Conservation (phyloP, 2,888 invertebrate genomes). For the Mystacides longicornis region DNA sequence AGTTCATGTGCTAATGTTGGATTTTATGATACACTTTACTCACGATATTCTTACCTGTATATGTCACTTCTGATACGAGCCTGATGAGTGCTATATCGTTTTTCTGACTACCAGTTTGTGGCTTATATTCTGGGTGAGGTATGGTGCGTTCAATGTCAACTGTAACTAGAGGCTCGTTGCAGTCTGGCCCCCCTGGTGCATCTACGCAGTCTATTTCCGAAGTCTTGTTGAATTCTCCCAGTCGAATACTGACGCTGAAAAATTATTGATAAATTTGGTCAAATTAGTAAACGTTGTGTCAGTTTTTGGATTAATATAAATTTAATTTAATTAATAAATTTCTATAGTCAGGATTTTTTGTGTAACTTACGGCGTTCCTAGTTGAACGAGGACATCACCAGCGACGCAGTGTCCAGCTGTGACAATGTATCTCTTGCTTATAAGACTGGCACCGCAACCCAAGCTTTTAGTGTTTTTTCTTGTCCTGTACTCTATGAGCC, state of each 20-base stretch:
- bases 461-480: slow-evolving; percentile 30
- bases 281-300: too few relatives aligned
- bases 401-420: slow-evolving; percentile 50
- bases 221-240: slow-evolving; percentile 44
- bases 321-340: too few relatives aligned
- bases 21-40: too few relatives aligned
- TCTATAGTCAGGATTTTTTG: too few relatives aligned
- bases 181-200: slow-evolving; percentile 33
- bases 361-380: slow-evolving; percentile 39
- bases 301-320: too few relatives aligned
- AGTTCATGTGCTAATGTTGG: too few relatives aligned
- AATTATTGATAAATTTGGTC: too few relatives aligned
- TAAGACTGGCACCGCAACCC: slow-evolving; percentile 46
- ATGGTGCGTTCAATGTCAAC: slow-evolving; percentile 37
- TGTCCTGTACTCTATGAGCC: slow-evolving; percentile 38
- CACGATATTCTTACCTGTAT: slow-evolving; percentile 37
- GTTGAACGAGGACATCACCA: slow-evolving; percentile 33
- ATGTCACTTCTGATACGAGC: slow-evolving; percentile 34
- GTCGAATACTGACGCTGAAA: slow-evolving; percentile 30
- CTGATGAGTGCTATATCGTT: slow-evolving; percentile 46
- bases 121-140: slow-evolving; percentile 39
- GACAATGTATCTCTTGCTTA: slow-evolving; percentile 45
- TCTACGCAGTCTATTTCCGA: slow-evolving; percentile 37
- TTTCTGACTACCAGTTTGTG: slow-evolving; percentile 26
- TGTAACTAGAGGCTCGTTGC: slow-evolving; percentile 37